Evolutionary conservation across 2,797 vertebrate species (phyloP).

Genomic region (Periophthalmus magnuspinnatus): DNA sequence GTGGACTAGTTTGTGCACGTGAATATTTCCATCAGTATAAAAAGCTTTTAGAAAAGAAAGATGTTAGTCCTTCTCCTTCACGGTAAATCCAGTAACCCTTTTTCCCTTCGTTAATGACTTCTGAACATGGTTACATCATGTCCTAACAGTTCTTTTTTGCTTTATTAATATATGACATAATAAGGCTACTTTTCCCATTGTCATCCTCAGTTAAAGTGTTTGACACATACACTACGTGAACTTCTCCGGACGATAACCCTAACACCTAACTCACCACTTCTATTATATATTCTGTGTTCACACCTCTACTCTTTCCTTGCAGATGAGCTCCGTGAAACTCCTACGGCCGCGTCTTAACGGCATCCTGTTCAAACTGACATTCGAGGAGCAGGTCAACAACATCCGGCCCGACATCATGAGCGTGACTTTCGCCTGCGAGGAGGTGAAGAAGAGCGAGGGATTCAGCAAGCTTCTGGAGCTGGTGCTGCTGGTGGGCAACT

Average conservation of each 20-base stretch:
- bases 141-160: too few species aligned
- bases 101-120: background rate
- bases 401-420: slow-evolving; percentile 95
- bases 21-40: background rate
- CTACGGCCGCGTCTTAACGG: slow-evolving; percentile 87
- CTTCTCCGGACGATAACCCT: background rate
- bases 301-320: slow-evolving; percentile 12
- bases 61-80: background rate
- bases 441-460: slow-evolving; percentile 94
- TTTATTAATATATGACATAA: too few species aligned
- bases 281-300: background rate
- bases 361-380: slow-evolving; percentile 93
- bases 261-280: background rate
- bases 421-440: slow-evolving; percentile 94
- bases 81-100: background rate
- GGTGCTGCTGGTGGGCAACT: slow-evolving; percentile 92
- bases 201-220: too few species aligned
- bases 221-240: too few species aligned
- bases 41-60: background rate
- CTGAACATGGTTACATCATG: background rate
- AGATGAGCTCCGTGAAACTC: slow-evolving; percentile 98
- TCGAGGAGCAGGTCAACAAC: slow-evolving; percentile 96
- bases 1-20: background rate
- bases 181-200: too few species aligned
- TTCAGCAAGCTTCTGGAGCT: slow-evolving; percentile 87